phyloP scores from a whole-genome alignment of 2,888 invertebrate species.

The Mylabris sibirica region DNA sequence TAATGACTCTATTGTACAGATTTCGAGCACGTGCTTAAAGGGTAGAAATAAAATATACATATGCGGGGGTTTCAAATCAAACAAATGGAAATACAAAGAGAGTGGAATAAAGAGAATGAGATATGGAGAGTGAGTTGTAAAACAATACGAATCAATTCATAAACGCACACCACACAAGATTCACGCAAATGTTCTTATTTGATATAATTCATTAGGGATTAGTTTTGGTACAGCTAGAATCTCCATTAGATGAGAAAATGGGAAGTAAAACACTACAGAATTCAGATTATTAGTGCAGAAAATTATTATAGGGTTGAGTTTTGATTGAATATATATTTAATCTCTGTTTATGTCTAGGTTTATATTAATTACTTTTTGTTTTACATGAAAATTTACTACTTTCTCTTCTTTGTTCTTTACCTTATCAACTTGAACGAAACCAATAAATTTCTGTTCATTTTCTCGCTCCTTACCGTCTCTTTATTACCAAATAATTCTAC shows the following conservation, averaged over 20 bases:
- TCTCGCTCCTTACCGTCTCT: background rate
- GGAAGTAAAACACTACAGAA: background rate
- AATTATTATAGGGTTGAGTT: background rate
- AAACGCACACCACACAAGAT: background rate
- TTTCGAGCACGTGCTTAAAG: background rate
- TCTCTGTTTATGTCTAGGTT: background rate
- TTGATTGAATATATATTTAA: background rate
- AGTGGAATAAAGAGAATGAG: background rate
- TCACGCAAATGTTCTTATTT: background rate
- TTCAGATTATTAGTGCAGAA: background rate
- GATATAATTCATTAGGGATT: background rate
- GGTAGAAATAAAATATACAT: background rate
- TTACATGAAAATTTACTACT: background rate
- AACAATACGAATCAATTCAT: slow-evolving; percentile 1
- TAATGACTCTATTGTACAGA: background rate
- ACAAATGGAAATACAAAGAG: background rate
- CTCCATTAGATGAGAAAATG: background rate
- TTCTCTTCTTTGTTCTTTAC: background rate
- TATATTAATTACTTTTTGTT: background rate
- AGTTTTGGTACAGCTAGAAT: background rate
- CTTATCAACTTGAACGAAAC: background rate
- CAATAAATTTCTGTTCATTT: background rate
- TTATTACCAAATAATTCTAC: background rate
- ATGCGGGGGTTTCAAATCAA: background rate
- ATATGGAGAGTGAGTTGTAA: background rate